These are phyloP conservation scores for Phoenoteleia sp. DNA, from an alignment of 2,888 invertebrate species.

Conservation along the genomic window DNA sequence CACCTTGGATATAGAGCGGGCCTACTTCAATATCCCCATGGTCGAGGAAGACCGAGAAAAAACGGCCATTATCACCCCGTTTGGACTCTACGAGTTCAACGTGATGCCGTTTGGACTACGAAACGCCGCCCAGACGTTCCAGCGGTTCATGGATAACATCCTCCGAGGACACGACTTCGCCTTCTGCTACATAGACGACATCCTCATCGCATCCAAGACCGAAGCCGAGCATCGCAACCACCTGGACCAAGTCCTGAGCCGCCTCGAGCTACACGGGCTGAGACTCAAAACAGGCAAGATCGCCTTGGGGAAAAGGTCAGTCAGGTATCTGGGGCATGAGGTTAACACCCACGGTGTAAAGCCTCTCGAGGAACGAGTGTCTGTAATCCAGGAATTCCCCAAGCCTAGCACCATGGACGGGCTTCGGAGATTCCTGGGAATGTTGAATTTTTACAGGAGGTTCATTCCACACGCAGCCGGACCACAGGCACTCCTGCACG, in stretches of 20 bases:
- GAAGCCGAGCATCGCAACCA: slow-evolving; percentile 18
- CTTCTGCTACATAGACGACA: background rate
- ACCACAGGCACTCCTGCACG: background rate
- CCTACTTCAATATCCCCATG: background rate
- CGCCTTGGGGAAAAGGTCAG: background rate
- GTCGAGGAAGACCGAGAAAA: background rate
- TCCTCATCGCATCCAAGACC: slow-evolving; percentile 1
- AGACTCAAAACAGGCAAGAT: background rate
- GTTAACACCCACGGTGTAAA: background rate
- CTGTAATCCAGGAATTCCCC: slow-evolving; percentile 5
- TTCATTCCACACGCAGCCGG: slow-evolving; percentile 3
- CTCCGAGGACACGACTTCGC: background rate
- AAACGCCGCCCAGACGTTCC: slow-evolving; percentile 22
- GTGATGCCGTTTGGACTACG: background rate
- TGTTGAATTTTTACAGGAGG: slow-evolving; percentile 20
- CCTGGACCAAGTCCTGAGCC: background rate
- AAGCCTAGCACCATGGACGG: background rate
- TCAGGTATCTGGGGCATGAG: slow-evolving; percentile 1
- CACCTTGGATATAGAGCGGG: background rate
- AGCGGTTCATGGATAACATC: slow-evolving; percentile 57
- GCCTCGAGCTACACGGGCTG: slow-evolving; percentile 2
- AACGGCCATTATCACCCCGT: background rate
- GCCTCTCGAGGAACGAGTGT: background rate
- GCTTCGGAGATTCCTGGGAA: slow-evolving; percentile 17
- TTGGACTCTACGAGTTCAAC: slow-evolving; percentile 11